Base-by-base conservation (phyloP, 2,888 invertebrate genomes). In the Aspidapion aeneum region DNA sequence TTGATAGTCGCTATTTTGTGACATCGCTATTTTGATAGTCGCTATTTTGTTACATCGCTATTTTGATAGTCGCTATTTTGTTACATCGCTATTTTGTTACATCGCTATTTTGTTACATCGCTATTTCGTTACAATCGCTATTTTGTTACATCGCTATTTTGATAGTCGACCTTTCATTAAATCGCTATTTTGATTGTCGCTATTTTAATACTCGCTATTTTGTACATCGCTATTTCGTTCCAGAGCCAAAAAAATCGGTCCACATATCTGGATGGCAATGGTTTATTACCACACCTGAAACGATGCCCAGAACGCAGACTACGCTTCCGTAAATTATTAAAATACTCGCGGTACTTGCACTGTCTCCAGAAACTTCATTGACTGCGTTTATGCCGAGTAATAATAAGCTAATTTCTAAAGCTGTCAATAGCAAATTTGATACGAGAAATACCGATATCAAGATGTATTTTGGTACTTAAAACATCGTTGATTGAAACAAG, bases 381-480 rank as follows among this genome's bases (percentile, higher is more conserved):
- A 63, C 35, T n/a, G 50, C 21, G 52, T 51, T 57, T 19, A 61
- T 49, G 9, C 60, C 63, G 54, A 55, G 60, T 17, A 63, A 18
- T 16, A 65, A 55, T 21, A 60, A 60, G 0, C 62, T 12, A 1
- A 61, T 49, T 7, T 60, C 65, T n/a, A n/a, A 22, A n/a, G 20
- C 19, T 1, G 60, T 20, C 18, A 19, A 35, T 49, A 65, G 60
- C 17, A 63, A n/a, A 17, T 57, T 58, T 3, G 52, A 21, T 19
- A 49, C 16, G 58, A 65, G 35, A 51, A 65, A 65, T 9, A 60
- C 65, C 2, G 63, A 55, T 21, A 60, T 65, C 0, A 65, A 55
- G 7, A 65, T 60, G 62, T 63, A 65, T 60, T 63, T 65, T 18
- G 58, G 60, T 1, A 65, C 7, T 16, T 54, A n/a, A 21, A 57